Percentiles rank a stretch among this genome's conserved stretches.
Conservation (phyloP, 1,140 invertebrate genomes). For the Neuroterus valhalla region DNA sequence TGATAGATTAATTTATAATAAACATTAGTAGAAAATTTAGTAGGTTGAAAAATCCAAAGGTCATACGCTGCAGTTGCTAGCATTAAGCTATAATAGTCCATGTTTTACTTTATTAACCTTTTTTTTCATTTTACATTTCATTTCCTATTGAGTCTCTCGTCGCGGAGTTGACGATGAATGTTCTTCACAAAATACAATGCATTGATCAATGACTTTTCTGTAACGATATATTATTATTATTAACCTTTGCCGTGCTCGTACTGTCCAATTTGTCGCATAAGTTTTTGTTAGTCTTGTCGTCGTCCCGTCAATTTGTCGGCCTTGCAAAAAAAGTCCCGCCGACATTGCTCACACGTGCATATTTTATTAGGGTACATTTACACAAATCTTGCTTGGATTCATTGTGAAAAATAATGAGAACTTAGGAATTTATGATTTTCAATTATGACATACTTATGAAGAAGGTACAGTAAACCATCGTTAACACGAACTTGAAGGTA, state of each 20-base stretch:
- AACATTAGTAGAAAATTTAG: not conserved
- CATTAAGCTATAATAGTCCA: not conserved
- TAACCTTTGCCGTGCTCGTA: conserved; percentile 70
- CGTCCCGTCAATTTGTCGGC: conserved; percentile 57
- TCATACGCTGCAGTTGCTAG: not conserved
- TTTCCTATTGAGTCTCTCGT: conserved; percentile 43
- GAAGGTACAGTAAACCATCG: too few relatives aligned
- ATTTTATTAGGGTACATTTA: not conserved
- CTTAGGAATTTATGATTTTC: too few relatives aligned
- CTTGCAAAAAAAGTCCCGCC: conserved; percentile 20
- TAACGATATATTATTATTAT: conserved; percentile 54
- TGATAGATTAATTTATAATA: conserved; percentile 4
- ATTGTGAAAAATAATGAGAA: too few relatives aligned
- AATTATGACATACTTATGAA: too few relatives aligned
- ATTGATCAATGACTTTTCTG: conserved; percentile 56
- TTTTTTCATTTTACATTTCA: conserved; percentile 30
- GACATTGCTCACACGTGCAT: not conserved
- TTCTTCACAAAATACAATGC: conserved; percentile 57
- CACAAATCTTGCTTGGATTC: too few relatives aligned
- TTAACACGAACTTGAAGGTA: too few relatives aligned
- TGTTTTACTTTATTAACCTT: not conserved
- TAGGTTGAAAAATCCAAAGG: not conserved
- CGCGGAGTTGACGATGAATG: conserved; percentile 58
- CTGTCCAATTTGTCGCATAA: conserved; percentile 67
- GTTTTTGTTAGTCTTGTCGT: conserved; percentile 66